A percentile compares a stretch with the other conserved stretches of the same genome.
These are phyloP conservation scores for Lagorchestes hirsutus DNA, from an alignment of 2,797 vertebrate species.

Conservation along the genomic window DNA sequence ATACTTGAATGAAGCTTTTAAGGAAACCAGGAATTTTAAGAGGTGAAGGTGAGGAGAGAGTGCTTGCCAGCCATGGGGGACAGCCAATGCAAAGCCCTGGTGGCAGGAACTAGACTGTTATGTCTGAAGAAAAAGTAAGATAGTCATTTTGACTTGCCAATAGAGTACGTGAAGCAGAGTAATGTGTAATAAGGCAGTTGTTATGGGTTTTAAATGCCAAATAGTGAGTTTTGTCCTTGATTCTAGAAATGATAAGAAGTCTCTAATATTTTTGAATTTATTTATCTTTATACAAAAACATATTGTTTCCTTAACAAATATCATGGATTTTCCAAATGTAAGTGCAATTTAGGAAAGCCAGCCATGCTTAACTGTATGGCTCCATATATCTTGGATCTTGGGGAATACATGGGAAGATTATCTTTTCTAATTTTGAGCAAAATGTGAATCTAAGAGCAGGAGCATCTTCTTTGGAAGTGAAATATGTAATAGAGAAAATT, in stretches of 20 bases:
- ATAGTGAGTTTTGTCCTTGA: not conserved
- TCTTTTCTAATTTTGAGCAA: constrained; percentile 54
- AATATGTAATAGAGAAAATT: not conserved
- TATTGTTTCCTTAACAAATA: constrained; percentile 57
- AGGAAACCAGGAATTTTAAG: not conserved
- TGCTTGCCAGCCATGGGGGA: not conserved
- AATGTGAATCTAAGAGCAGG: constrained; percentile 30
- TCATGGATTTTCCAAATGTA: constrained; percentile 57
- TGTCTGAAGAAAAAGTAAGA: not conserved
- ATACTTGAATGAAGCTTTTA: not conserved
- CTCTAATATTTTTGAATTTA: constrained; percentile 58
- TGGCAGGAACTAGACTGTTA: not conserved
- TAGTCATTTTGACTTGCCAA: not conserved
- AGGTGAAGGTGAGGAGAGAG: not conserved
- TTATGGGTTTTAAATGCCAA: not conserved
- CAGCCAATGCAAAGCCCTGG: not conserved
- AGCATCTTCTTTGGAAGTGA: not conserved
- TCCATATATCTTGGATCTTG: constrained; percentile 65
- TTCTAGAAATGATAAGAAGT: not conserved
- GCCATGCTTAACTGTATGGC: constrained; percentile 72
- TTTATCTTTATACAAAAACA: constrained; percentile 57
- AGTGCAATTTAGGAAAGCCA: constrained; percentile 64
- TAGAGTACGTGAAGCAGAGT: not conserved
- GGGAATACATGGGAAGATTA: constrained; percentile 57
- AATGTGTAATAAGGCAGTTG: not conserved